These are phyloP conservation scores for Axea sp. DNA, from an alignment of 2,888 invertebrate genomes.

Conservation along the genomic window DNA sequence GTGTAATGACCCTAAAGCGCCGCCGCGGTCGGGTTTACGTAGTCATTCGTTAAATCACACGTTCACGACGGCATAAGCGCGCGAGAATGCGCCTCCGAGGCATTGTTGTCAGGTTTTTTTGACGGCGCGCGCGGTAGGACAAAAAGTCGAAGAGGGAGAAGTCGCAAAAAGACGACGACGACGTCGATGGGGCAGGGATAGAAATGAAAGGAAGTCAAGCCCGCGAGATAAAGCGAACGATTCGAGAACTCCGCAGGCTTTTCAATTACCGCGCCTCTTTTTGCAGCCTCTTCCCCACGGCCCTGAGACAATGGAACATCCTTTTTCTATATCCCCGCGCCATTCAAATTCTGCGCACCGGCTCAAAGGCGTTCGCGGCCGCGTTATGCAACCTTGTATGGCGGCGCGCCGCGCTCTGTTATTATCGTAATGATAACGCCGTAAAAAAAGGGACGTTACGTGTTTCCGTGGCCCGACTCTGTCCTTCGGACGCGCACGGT, in stretches of 20 bases:
- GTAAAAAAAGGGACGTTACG: conserved; percentile 25
- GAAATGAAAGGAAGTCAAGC: no score
- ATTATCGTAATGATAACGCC: conserved; percentile 55
- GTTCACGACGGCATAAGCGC: no score
- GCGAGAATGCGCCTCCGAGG: conserved; percentile 52
- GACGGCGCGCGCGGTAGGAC: background rate
- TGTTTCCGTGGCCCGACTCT: conserved; percentile 10
- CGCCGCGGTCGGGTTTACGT: conserved; percentile 49
- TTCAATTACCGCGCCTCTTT: conserved; percentile 59
- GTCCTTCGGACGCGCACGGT: no score
- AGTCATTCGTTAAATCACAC: conserved; percentile 55
- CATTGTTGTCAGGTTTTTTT: conserved; percentile 55
- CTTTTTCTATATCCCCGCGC: no score
- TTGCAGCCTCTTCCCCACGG: conserved; percentile 21
- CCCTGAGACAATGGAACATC: conserved; percentile 38
- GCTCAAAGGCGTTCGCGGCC: no score
- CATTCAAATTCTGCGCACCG: conserved; percentile 49
- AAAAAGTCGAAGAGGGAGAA: conserved; percentile 6
- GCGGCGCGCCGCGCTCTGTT: conserved; percentile 46
- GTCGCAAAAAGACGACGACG: background rate
- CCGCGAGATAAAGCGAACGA: conserved; percentile 53
- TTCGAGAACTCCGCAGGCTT: conserved; percentile 54
- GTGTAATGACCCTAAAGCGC: conserved; percentile 56
- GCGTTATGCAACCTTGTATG: conserved; percentile 49
- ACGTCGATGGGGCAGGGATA: no score